Conservation (phyloP, 1,140 invertebrate species). For the Pseudomyrmex cubaensis region DNA sequence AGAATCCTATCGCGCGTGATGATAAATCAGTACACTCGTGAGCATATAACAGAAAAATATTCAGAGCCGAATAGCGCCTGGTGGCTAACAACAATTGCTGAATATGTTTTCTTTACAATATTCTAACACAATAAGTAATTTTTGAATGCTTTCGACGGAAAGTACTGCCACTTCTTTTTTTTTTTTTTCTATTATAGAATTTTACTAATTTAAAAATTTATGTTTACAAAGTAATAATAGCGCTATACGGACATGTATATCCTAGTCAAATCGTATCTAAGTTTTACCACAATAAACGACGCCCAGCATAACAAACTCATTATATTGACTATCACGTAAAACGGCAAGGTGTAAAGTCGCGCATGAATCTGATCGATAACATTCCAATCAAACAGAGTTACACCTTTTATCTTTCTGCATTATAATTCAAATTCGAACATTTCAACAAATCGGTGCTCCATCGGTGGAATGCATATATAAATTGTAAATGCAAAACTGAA, state of each 20-base stretch:
- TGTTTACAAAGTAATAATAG: no score
- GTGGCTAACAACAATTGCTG: neutral
- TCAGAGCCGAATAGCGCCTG: neutral
- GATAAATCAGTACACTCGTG: conserved; percentile 11
- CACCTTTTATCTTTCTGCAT: neutral
- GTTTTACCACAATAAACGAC: no score
- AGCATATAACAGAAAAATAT: conserved; percentile 17
- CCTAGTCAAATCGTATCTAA: no score
- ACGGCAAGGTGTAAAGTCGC: no score
- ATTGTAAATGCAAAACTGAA: neutral
- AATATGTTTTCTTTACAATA: neutral
- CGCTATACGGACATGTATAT: no score
- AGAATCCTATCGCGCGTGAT: conserved; percentile 44
- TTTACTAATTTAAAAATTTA: neutral
- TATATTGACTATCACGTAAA: no score
- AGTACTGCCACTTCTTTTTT: neutral
- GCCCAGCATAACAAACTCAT: no score
- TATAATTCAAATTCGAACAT: neutral
- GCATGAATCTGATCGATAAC: no score
- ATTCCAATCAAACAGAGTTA: no score
- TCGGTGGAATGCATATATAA: neutral
- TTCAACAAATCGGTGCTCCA: neutral
- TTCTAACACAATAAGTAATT: conserved; percentile 6
- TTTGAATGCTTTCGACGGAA: neutral
- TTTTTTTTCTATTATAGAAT: neutral